phyloP scores from a whole-genome alignment of 2,113 vertebrate species.

The Poecilia latipinna region DNA sequence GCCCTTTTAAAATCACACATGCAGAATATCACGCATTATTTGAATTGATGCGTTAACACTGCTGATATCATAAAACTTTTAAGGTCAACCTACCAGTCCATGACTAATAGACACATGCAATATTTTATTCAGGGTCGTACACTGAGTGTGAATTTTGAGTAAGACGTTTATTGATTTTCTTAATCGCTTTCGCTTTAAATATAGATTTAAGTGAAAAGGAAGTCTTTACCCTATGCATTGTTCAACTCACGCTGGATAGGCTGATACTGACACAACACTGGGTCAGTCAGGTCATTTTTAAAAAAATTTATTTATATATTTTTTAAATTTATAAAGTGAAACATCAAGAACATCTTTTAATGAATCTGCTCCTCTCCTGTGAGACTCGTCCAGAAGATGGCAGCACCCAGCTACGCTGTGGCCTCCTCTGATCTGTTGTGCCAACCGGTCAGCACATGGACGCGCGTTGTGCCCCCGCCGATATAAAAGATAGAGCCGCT shows the following conservation, averaged over 20 bases:
- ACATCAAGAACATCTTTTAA: neutral
- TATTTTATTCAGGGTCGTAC: no score
- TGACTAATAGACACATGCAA: no score
- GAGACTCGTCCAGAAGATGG: conserved; percentile 78
- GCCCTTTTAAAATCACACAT: neutral
- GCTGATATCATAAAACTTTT: no score
- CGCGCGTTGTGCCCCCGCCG: conserved; percentile 36
- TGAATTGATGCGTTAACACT: neutral
- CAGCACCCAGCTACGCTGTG: conserved; percentile 76
- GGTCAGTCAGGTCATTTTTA: no score
- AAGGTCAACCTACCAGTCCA: no score
- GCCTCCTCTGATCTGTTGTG: conserved; percentile 42
- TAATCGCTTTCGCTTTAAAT: no score
- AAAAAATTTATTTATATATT: no score
- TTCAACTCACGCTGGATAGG: neutral
- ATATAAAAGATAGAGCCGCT: conserved; percentile 64
- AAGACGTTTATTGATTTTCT: no score
- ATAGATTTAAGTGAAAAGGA: no score
- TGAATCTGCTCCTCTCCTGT: conserved; percentile 9
- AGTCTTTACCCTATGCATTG: no score
- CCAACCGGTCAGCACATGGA: conserved; percentile 26
- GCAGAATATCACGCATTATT: neutral
- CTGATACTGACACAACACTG: neutral
- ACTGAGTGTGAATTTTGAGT: no score
- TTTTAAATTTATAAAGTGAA: neutral